These are phyloP conservation scores for Pedionomus torquatus DNA, from an alignment of 2,113 vertebrate genomes.

Conservation along the genomic window DNA sequence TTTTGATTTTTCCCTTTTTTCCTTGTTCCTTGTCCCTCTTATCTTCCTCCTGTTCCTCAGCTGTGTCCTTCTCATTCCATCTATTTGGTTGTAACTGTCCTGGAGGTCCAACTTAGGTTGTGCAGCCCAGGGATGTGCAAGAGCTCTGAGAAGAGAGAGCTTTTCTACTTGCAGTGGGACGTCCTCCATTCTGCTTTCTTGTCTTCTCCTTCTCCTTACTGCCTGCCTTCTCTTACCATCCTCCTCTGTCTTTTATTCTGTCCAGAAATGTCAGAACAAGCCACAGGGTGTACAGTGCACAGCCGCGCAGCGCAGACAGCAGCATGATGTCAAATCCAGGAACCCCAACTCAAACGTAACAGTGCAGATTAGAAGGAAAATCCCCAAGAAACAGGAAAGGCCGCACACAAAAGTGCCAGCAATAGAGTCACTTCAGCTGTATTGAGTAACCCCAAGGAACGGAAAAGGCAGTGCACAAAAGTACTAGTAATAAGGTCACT, in stretches of 20 bases:
- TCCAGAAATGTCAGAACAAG: not conserved
- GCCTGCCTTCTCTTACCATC: not conserved
- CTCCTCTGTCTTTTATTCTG: not conserved
- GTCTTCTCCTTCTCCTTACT: not conserved
- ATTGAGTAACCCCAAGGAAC: slow-evolving; percentile 34
- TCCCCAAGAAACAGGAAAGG: slow-evolving; percentile 53
- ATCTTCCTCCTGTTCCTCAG: not conserved
- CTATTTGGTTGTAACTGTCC: not conserved
- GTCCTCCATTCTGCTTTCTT: not conserved
- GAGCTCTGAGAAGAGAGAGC: not conserved
- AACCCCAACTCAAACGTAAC: not conserved
- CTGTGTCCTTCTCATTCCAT: not conserved
- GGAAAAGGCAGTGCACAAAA: slow-evolving; percentile 26
- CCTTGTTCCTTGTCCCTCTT: not conserved
- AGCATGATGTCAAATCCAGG: slow-evolving; percentile 15
- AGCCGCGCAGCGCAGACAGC: not conserved
- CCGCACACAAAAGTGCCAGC: slow-evolving; percentile 27
- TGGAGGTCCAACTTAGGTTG: not conserved
- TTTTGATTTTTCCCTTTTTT: not conserved
- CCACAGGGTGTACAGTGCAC: not conserved
- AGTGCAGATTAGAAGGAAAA: slow-evolving; percentile 19
- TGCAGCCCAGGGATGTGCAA: not conserved
- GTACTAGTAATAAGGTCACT: slow-evolving; percentile 38
- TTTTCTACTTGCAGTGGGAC: not conserved
- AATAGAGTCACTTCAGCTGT: not conserved